Base-by-base conservation (phyloP, 64 coral and sea anemone genomes). In the Porites lutea region DNA sequence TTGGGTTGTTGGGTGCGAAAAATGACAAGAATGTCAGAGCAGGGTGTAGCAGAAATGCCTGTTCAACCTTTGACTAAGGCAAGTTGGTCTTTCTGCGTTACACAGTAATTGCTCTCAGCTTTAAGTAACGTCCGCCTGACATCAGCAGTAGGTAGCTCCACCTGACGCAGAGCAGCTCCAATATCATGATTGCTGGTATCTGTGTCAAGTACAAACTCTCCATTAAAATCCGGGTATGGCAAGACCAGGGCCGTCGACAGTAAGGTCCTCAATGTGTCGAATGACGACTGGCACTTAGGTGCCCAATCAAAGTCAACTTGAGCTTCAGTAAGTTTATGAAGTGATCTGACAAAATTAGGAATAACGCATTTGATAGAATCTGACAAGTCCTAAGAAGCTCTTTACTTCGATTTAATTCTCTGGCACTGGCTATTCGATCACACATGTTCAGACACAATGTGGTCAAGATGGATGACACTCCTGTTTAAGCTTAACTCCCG, bases 281-380 rank as follows among this genome's bases (percentile, higher is more conserved):
- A 90, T 18, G 89, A 9, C 0, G 6, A 3, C 14, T 82, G 65
- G 77, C 78, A 82, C 13, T 90, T 52, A 1, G 46, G 4, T 13
- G 59, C 27, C 88, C 88, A 90, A 4, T 20, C 43, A 71, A 90
- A 90, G 3, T 89, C n/a, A n/a, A 71, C 2, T 8, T 72, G 52
- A 47, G 47, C 47, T 72, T 87, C 83, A 16, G 79, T 83, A 0
- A 83, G 55, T 65, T 83, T 83, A 58, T 83, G 6, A 21, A 83
- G 79, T 7, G 79, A 58, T 61, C 59, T 83, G n/a, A 58, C 79
- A 7, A 83, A 10, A 19, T 61, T 5, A 7, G 79, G 64, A 83
- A 59, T 64, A 1, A n/a, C 15, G 79, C n/a, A 57, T 14, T 19
- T 20, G 14, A 23, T 83, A 83, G 43, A 64, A 83, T n/a, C 16